Conservation (phyloP, 2,888 invertebrate genomes). For the Andrena haemorrhoa region DNA sequence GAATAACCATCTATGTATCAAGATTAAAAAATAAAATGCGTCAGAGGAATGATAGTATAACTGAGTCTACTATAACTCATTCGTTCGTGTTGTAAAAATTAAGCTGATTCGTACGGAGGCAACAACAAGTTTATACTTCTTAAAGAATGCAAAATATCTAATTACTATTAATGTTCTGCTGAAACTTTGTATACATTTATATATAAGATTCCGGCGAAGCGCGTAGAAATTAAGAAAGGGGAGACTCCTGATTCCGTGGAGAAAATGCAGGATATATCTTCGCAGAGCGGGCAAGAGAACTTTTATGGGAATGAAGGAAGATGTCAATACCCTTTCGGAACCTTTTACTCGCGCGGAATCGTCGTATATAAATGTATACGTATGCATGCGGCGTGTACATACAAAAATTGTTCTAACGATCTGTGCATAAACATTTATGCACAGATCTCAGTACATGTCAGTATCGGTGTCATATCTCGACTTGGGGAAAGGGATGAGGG, state of each 20-base stretch:
- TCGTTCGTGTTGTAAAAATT: conserved; percentile 43
- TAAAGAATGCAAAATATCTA: conserved; percentile 31
- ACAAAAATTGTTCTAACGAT: conserved; percentile 22
- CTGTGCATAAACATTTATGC: conserved; percentile 44
- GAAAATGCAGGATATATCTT: not conserved
- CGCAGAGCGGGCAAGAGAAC: not conserved
- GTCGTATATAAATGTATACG: conserved; percentile 44
- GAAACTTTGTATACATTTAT: conserved; percentile 40
- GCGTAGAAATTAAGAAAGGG: not conserved
- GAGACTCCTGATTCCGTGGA: not conserved
- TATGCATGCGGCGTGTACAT: conserved; percentile 15
- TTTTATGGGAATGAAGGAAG: conserved; percentile 17
- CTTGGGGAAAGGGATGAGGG: not conserved
- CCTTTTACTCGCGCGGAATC: not conserved
- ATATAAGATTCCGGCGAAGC: conserved; percentile 34
- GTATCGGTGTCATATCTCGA: conserved; percentile 43
- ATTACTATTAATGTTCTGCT: conserved; percentile 2
- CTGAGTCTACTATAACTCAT: conserved; percentile 47
- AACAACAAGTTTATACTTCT: conserved; percentile 22
- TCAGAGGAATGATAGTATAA: conserved; percentile 54
- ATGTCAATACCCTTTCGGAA: not conserved
- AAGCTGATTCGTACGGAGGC: conserved; percentile 59
- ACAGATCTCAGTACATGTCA: conserved; percentile 56
- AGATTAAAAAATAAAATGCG: conserved; percentile 57
- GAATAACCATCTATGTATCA: conserved; percentile 44